These are phyloP conservation scores for Heterodera schachtii DNA, from an alignment of 1,140 invertebrate species.

Conservation along the genomic window DNA sequence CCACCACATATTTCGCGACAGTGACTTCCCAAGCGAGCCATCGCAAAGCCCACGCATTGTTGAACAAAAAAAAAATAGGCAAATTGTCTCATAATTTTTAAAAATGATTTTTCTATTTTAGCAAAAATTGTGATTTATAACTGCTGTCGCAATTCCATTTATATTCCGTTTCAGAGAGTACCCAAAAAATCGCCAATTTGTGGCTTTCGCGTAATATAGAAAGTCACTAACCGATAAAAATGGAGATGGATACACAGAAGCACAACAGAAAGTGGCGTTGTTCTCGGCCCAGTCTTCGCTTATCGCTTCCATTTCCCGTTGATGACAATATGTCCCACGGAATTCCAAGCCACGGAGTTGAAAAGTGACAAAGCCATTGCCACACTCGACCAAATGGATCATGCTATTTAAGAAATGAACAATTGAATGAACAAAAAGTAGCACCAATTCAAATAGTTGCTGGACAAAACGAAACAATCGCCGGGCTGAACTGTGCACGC, in stretches of 20 bases:
- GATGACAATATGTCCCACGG: slow-evolving; percentile 95
- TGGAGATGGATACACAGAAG: slow-evolving; percentile 85
- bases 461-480: slow-evolving; percentile 90
- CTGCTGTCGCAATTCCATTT: no score
- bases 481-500: slow-evolving; percentile 66
- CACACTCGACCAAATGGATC: slow-evolving; percentile 94
- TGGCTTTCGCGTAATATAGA: no score
- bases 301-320: slow-evolving; percentile 87
- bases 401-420: slow-evolving; percentile 72
- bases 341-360: slow-evolving; percentile 92
- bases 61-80: slow-evolving; percentile 77
- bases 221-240: neutral
- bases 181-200: no score
- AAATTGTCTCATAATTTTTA: neutral
- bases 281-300: slow-evolving; percentile 88
- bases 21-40: slow-evolving; percentile 96
- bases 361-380: slow-evolving; percentile 97
- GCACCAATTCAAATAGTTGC: slow-evolving; percentile 83
- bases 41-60: slow-evolving; percentile 92
- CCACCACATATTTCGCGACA: slow-evolving; percentile 91
- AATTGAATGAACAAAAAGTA: slow-evolving; percentile 86
- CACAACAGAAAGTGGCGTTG: slow-evolving; percentile 80
- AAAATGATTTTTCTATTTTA: slow-evolving; percentile 6
- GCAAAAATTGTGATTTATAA: neutral
- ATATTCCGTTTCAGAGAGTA: no score